These are phyloP conservation scores for Phalacrocorax carbo DNA, from an alignment of 2,113 vertebrate genomes.

Conservation along the genomic window DNA sequence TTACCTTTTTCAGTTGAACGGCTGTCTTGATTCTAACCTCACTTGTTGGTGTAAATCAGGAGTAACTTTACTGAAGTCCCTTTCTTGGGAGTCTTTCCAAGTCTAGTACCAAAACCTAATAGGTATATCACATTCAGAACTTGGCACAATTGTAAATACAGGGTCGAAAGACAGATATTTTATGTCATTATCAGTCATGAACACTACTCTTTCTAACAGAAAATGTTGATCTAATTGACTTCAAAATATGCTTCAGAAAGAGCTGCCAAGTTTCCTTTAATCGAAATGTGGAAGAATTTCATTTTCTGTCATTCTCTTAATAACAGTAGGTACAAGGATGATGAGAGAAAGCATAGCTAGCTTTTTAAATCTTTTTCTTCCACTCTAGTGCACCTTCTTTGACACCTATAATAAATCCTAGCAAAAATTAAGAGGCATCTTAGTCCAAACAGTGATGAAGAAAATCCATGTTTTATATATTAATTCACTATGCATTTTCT, in stretches of 20 bases:
- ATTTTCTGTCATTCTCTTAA: neutral
- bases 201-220: neutral
- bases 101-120: neutral
- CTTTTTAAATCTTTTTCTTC: neutral
- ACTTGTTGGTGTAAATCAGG: neutral
- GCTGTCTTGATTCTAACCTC: neutral
- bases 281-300: neutral
- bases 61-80: neutral
- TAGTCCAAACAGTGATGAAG: neutral
- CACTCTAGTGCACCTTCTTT: neutral
- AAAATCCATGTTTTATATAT: neutral
- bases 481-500: neutral
- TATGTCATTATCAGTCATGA: neutral
- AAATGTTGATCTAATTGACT: neutral
- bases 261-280: neutral
- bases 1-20: neutral
- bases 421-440: neutral
- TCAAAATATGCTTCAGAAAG: neutral
- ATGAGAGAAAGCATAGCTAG: neutral
- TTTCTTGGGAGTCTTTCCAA: neutral
- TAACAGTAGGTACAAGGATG: neutral
- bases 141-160: neutral
- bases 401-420: neutral
- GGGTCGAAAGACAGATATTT: neutral
- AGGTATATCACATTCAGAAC: neutral